Evolutionary conservation across 92 coral and sea anemone species (phyloP), one percentile per base, ranked within the genome.

Genomic region (Zoanthus sansibaricus): DNA sequence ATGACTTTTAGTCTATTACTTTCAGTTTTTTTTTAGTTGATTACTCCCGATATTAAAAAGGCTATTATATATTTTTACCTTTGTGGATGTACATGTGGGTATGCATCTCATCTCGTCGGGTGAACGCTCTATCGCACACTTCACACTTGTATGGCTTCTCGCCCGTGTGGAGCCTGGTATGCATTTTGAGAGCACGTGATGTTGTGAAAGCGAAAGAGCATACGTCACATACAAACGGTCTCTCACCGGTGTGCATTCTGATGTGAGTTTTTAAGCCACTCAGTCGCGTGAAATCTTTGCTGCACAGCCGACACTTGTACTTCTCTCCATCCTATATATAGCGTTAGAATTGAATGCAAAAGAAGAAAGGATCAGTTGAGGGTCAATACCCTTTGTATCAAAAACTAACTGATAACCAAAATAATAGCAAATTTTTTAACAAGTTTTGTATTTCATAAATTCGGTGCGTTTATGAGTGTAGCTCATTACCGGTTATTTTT

Each of bases 181-280:
- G 99, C 99, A 97, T 97, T 92, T 97, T 97, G 42, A 97, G 94
- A 16, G 99, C 99, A 73, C 99, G 99, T 77, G 99, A 95, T 72
- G 99, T 97, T 20, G 99, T 97, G 90, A 97, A 97, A 2, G 99
- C 98, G 83, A 97, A 94, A 10, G 95, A 92, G 87, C 99, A 97
- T 67, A 95, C 96, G 72, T 94, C 95, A 71, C 98, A 94, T 11
- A 94, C 98, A 52, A 92, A 94, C 4, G 98, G 98, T 55, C 98
- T 75, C 74, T 94, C 98, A 20, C 98, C 98, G 0, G 98, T 94
- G 76, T 94, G 98, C 98, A 94, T 94, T 12, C 98, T 90, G 69
- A 94, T 93, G 75, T 94, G 98, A 32, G 98, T 94, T 91, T 93
- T 94, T 66, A 94, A 85, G 37, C 98, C 98, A 25, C 98, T 94